Base-by-base conservation (phyloP, 2,797 vertebrate genomes). In the Anolis apletophallus region DNA sequence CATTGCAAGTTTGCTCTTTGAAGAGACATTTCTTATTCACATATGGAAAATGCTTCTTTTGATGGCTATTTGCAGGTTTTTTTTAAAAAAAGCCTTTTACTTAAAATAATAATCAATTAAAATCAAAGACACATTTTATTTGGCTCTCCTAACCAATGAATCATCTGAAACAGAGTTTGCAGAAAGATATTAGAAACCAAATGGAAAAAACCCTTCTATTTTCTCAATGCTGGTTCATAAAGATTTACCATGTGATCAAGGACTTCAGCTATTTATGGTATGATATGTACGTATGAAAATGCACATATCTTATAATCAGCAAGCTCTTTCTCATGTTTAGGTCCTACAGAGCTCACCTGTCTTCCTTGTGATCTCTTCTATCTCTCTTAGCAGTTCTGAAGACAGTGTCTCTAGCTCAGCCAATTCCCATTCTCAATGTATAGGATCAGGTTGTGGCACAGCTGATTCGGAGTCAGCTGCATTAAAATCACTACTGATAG, bases 171-270 rank as follows among this genome's bases (percentile, higher is more conserved):
- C 0, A 10, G 68, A 68, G 80, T n/a, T 90, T 36, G 85, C 86
- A 59, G 19, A 85, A 19, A 11, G 76, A 72, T 29, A 79, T 2
- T 85, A 5, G 71, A 74, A 86, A 23, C 6, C 81, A 77, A 11
- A 86, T 26, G 26, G 61, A 29, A 71, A 72, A 59, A 12, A 40
- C 5, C 40, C 1, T 46, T 67, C 0, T 0, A 0, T 12, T 17
- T 72, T 85, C 74, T 0, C 61, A 14, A 0, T 16, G 29, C 26
- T 12, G 29, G 8, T 50, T 81, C 16, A 68, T 59, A 67, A 9
- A 57, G 17, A n/a, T n/a, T 54, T n/a, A 14, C n/a, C 46, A 54
- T 23, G n/a, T 54, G 50, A 78, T 17, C 52, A 26, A 3, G n/a
- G 29, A 54, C 29, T 54, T 52, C 74, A 76, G 9, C 14, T 32